Evolutionary conservation across 2,113 vertebrate species (phyloP), one percentile per base, ranked within the genome.

Genomic region (Thamnophis sirtalis): DNA sequence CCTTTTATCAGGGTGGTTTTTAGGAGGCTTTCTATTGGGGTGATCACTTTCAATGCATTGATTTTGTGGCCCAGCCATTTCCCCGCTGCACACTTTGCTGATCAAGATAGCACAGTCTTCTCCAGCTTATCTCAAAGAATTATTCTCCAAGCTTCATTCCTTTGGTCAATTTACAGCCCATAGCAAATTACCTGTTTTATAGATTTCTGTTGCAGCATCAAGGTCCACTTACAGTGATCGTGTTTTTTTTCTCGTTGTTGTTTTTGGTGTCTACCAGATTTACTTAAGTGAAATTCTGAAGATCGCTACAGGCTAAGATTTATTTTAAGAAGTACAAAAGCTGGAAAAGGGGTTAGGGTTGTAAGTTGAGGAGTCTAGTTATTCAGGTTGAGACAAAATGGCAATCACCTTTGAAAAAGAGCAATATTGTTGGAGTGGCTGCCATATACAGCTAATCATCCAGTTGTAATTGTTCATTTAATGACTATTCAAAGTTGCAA

Each of bases 181-280:
- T 50, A 84, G 49, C 43, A 19, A 88, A 86, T 92, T 86, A 53
- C 91, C 60, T 28, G 87, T 51, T 92, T 92, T 92, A 89, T 89
- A 56, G 88, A 92, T 92, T 92, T 92, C 80, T 86, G n/a, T 24
- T 86, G 56, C n/a, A 13, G 88, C 86, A 86, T 86, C 91, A 92
- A 92, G 89, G 91, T 28, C 22, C n/a, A 33, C 50, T 73, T 80
- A 86, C 85, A 22, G 88, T 53, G n/a, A 60, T 80, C 6, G 11
- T 87, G 33, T 43, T 21, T 60, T 49, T 10, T 26, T 13, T 6
- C 22, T 56, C 22, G 55, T 53, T n/a, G 4, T 22, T 22, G 11
- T 60, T 51, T 50, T n/a, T 33, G 21, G 56, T 38, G 73, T 17
- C 88, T 13, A 38, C 11, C 13, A 53, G 88, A 80, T 86, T 89